Evolutionary conservation across 2,113 vertebrate species (phyloP), one percentile per base, ranked within the genome.

Genomic region (Entelurus aequoreus): DNA sequence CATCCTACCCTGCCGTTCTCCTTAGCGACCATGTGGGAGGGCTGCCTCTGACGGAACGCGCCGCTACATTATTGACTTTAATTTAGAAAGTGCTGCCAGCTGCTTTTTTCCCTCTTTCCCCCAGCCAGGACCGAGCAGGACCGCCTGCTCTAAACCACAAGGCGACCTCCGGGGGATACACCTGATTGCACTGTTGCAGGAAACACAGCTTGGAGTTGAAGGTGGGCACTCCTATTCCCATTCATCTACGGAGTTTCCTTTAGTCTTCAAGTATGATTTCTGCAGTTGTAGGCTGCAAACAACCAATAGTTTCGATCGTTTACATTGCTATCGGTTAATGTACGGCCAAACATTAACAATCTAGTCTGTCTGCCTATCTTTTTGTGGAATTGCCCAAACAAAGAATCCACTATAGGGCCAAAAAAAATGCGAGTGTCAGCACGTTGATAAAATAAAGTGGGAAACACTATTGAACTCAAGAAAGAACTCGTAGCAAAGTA

Each of bases 11-110:
- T 63, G 54, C 54, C 12, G 72, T 72, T 73, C 69, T 78, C 71
- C 79, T 83, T 65, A 60, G 76, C 48, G 68, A 74, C 70, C 70
- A 80, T 63, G 81, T 83, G 80, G 85, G 80, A 82, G 79, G 84
- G 77, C 76, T 46, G 15, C 64, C 72, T 75, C 72, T 73, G 73
- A 78, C 72, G 81, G 76, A 86, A 86, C 63, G 58, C 69, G 75
- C 77, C 60, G 65, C 78, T 80, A 74, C 73, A 81, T 88, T 89
- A 89, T 84, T 84, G 88, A 90, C 84, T 88, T 86, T 78, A 86
- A 87, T 87, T 88, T 82, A 81, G 80, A 89, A 90, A 87, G 83
- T 84, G 81, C 84, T 87, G 79, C 77, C 60, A 69, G 68, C 63
- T 83, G 81, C 78, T 68, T 63, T 54, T 28, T 1, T 19, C 54